Evolutionary conservation across 2,113 vertebrate species (phyloP).

Genomic region (Stictonetta naevosa): DNA sequence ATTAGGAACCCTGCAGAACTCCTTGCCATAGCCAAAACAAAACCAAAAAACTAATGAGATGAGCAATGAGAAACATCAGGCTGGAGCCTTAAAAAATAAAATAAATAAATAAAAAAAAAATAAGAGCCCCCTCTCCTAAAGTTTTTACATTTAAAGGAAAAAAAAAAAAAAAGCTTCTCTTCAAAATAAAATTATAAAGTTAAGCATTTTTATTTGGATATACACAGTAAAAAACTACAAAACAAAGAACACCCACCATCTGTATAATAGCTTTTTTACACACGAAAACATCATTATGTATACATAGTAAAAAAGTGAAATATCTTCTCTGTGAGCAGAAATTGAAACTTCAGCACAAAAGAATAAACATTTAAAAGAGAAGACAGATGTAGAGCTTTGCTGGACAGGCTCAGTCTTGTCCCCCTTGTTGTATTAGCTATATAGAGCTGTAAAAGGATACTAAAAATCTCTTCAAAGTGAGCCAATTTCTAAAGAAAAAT

Average conservation of each 20-base stretch:
- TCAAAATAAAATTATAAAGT: no score
- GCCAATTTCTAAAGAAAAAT: neutral
- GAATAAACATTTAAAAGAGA: neutral
- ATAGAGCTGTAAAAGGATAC: neutral
- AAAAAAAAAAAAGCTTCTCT: neutral
- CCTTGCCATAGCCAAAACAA: neutral
- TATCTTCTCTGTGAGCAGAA: neutral
- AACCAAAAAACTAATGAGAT: neutral
- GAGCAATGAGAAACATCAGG: no score
- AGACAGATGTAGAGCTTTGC: neutral
- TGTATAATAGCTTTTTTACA: no score
- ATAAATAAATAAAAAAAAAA: neutral
- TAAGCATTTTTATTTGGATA: neutral
- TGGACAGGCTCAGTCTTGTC: neutral
- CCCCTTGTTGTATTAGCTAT: no score
- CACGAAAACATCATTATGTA: neutral
- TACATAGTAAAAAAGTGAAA: neutral
- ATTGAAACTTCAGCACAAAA: neutral
- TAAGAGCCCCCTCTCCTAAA: accelerated
- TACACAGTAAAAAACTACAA: neutral
- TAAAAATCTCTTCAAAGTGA: neutral
- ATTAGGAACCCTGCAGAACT: neutral
- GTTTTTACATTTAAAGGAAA: neutral
- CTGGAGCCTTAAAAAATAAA: no score
- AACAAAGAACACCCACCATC: neutral